Percentiles rank a stretch among this genome's conserved stretches.
Conservation (phyloP, 2,888 invertebrate species). For the Conus canariensis region DNA sequence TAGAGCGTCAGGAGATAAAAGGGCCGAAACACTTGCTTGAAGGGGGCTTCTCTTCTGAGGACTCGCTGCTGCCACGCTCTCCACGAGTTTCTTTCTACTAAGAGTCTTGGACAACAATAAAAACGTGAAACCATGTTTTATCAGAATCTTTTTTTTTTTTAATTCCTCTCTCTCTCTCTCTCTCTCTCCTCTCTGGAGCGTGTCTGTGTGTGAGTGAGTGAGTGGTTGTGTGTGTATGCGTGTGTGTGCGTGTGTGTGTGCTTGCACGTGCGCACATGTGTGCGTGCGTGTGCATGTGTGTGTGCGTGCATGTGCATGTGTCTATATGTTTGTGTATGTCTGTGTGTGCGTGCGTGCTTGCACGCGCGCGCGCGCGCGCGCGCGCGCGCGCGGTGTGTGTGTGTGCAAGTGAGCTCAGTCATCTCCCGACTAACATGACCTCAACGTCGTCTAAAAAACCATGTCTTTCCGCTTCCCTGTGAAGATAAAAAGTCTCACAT, state of each 20-base stretch:
- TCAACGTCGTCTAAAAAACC: too few relatives aligned
- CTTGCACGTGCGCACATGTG: background rate
- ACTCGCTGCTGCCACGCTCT: too few relatives aligned
- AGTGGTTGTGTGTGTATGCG: background rate
- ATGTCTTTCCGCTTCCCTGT: too few relatives aligned
- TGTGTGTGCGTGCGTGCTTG: background rate
- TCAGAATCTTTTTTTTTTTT: background rate
- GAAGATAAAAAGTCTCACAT: too few relatives aligned
- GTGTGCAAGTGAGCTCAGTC: background rate
- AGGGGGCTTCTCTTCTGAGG: too few relatives aligned
- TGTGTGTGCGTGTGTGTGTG: slow-evolving; percentile 6
- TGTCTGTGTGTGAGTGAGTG: background rate
- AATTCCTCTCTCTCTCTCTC: background rate
- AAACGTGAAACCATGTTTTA: too few relatives aligned
- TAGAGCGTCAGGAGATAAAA: too few relatives aligned
- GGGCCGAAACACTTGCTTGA: too few relatives aligned
- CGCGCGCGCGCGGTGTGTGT: background rate
- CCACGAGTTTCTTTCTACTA: too few relatives aligned
- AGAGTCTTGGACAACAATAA: too few relatives aligned
- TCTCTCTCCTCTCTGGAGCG: background rate
- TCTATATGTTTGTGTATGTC: background rate
- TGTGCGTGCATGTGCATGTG: background rate
- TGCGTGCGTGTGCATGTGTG: background rate
- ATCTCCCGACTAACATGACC: too few relatives aligned
- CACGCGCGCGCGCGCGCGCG: background rate